phyloP scores from a whole-genome alignment of 2,888 invertebrate species.

The Epinotia ramella region DNA sequence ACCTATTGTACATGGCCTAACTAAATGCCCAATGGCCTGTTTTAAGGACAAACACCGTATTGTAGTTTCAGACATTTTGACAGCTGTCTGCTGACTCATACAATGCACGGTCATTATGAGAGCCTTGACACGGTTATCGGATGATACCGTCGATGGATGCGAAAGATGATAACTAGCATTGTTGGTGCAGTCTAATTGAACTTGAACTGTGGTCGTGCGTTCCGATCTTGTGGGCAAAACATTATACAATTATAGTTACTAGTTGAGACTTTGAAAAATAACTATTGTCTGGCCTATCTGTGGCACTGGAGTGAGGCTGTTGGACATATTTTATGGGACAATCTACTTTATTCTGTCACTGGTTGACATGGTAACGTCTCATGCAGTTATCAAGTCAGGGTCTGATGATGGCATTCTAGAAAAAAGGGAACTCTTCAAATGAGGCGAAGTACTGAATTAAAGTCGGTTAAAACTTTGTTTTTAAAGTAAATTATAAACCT shows the following conservation, averaged over 20 bases:
- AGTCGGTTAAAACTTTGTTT: too few relatives aligned
- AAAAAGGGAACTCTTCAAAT: too few relatives aligned
- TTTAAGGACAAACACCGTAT: background rate
- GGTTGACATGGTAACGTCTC: too few relatives aligned
- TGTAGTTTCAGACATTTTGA: conserved; percentile 13
- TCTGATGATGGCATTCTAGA: too few relatives aligned
- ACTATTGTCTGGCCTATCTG: background rate
- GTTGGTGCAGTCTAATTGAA: conserved; percentile 30
- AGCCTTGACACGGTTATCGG: conserved; percentile 36
- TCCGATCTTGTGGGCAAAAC: conserved; percentile 4
- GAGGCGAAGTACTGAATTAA: too few relatives aligned
- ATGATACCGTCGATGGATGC: conserved; percentile 24
- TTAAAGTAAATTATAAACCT: too few relatives aligned
- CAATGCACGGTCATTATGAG: conserved; percentile 20
- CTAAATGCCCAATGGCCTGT: background rate
- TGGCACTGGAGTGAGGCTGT: too few relatives aligned
- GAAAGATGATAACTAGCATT: conserved; percentile 41
- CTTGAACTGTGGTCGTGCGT: conserved; percentile 6
- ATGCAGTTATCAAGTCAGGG: too few relatives aligned
- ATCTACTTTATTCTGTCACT: too few relatives aligned
- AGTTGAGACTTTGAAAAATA: background rate
- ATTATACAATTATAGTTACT: background rate
- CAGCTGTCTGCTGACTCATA: conserved; percentile 13
- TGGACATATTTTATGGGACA: too few relatives aligned
- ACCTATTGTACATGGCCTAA: too few relatives aligned